Evolutionary conservation across 2,888 invertebrate genomes (phyloP), one percentile per base, ranked within the genome.

Genomic region (Clepsis dumicolana): DNA sequence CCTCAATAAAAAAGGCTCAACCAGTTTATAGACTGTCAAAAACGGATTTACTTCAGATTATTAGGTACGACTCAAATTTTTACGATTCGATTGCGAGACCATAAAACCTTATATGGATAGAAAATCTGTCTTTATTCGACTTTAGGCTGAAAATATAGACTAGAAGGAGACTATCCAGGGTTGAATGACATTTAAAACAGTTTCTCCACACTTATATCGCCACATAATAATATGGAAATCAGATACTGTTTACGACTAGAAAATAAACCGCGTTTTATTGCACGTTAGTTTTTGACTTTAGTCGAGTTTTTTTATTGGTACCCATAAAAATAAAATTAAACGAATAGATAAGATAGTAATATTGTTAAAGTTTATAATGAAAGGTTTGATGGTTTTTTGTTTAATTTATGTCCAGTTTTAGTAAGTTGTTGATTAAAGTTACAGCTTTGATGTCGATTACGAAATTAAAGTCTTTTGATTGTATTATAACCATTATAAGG

Each of bases 221-320:
- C 73, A 77, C 75, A 75, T 81, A 79, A 82, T 80, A 80, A 77
- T 82, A 86, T 83, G 82, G 80, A 84, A 87, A 87, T 86, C 78
- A 80, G 80, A 81, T 83, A 80, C 74, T 79, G 78, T 83, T 84
- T 82, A 85, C 72, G 73, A 73, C 77, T 72, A 74, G 70, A 75
- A 70, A 80, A 81, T 81, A 83, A 82, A 82, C 77, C 63, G 75
- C 70, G 72, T 82, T 85, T 85, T 85, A 85, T 81, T 74, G 65
- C 73, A 65, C 70, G 72, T 80, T 76, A 73, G 72, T 76, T 80
- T 83, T 81, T 79, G 77, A 79, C 75, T 78, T 72, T 74, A 76
- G 71, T 71, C 67, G 71, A 70, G 69, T 67, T 72, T 80, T 70
- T 86, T 87, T 85, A 85, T 84, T 70, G 76, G 66, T 64, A 72